A percentile compares a stretch with the other conserved stretches of the same genome.
Evolutionary conservation across 2,113 vertebrate species (phyloP).

Genomic region (Protobothrops flavoviridis): DNA sequence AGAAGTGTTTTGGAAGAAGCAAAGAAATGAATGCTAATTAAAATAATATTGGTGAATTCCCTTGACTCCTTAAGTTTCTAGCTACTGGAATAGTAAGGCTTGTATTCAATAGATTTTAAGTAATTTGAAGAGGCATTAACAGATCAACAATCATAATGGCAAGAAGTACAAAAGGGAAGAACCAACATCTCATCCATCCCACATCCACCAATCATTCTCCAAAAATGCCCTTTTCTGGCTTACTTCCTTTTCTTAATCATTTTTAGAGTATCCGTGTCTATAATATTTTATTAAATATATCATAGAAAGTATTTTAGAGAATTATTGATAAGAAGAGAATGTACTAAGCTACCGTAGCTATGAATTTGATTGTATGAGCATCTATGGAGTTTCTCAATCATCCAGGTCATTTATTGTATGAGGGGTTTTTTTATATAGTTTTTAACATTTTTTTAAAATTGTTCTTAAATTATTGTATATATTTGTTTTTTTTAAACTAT

Average conservation of each 20-base stretch:
- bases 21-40: background rate
- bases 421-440: background rate
- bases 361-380: background rate
- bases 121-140: background rate
- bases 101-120: background rate
- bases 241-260: background rate
- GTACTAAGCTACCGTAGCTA: background rate
- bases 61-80: background rate
- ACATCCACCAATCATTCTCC: background rate
- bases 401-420: background rate
- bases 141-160: background rate
- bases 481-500: background rate
- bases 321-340: background rate
- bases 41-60: background rate
- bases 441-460: background rate
- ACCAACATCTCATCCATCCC: background rate
- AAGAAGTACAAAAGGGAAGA: background rate
- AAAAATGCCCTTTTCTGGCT: background rate
- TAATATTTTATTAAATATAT: background rate
- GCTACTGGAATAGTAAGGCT: background rate
- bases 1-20: background rate
- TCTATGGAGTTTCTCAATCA: background rate
- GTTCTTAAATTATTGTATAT: background rate
- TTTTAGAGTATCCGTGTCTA: background rate
- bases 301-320: background rate